Evolutionary conservation across 2,797 vertebrate genomes (phyloP).

Genomic region (Ceryle rudis): DNA sequence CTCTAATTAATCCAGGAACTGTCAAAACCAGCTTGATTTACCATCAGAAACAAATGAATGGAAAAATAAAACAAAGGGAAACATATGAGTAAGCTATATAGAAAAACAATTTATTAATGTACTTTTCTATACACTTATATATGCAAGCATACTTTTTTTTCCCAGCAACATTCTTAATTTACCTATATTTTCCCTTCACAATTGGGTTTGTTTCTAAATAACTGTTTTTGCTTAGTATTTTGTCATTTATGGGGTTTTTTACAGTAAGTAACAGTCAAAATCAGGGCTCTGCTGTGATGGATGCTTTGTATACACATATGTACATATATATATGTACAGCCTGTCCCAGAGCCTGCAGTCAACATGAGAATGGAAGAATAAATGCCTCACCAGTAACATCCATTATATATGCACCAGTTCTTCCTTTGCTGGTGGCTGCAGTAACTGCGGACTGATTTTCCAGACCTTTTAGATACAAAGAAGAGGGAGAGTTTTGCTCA

Average conservation of each 20-base stretch:
- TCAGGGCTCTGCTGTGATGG: neutral
- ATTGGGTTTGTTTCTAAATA: neutral
- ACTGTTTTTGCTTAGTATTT: neutral
- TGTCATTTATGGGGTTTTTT: neutral
- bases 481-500: neutral
- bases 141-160: neutral
- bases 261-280: neutral
- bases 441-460: neutral
- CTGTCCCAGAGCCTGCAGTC: neutral
- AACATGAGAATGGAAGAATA: neutral
- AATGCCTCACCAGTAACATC: neutral
- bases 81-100: neutral
- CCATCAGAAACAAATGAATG: neutral
- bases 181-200: neutral
- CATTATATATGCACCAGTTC: fast-evolving
- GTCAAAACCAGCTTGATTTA: neutral
- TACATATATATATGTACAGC: neutral
- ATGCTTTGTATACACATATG: neutral
- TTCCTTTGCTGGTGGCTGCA: neutral
- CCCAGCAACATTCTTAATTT: neutral
- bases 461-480: neutral
- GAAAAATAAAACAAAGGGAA: neutral
- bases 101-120: neutral
- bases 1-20: neutral
- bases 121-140: neutral